Evolutionary conservation across 1,140 invertebrate species (phyloP), one percentile per base, ranked within the genome.

Genomic region (Drosophila mayri): DNA sequence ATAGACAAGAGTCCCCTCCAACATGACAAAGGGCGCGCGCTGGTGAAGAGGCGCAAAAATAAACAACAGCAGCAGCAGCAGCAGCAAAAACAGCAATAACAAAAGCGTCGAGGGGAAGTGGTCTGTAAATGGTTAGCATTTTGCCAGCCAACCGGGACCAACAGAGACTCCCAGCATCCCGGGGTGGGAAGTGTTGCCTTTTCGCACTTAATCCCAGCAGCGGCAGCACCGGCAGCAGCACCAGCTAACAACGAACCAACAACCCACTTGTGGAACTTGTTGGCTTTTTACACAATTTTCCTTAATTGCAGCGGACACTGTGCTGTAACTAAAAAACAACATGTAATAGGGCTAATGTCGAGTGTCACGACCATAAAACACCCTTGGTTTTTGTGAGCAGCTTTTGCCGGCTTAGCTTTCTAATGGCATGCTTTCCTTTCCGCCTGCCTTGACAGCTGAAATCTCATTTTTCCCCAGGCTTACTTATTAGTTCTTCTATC

Each of bases 211-310:
- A 77, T 85, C 65, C 40, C 66, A 74, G 35, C 66, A 46, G 35
- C 71, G 37, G 9, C 35, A 59, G 25, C 28, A 59, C 16, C 38
- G 28, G 38, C 66, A 70, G 46, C 70, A 32, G 41, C 59, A 55
- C 35, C 52, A 37, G 35, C 35, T 38, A 55, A 55, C 52, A 49
- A 44, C 58, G 40, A 55, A 67, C 18, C 64, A 65, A 72, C 64
- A 65, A 72, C 75, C 76, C 85, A 88, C 85, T 87, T 87, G 84
- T 83, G 76, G 80, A 83, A 84, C 80, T 79, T 74, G 79, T 87
- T 87, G 79, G 70, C 82, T 72, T 79, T 55, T 79, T 85, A 25
- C 81, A 72, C 78, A 83, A 84, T 88, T 90, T 64, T 43, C 71
- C 85, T 84, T 90, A 88, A 88, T 88, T 88, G 84, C 85, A 84